Evolutionary conservation across 2,113 vertebrate genomes (phyloP).

Genomic region (Aramus guarauna): DNA sequence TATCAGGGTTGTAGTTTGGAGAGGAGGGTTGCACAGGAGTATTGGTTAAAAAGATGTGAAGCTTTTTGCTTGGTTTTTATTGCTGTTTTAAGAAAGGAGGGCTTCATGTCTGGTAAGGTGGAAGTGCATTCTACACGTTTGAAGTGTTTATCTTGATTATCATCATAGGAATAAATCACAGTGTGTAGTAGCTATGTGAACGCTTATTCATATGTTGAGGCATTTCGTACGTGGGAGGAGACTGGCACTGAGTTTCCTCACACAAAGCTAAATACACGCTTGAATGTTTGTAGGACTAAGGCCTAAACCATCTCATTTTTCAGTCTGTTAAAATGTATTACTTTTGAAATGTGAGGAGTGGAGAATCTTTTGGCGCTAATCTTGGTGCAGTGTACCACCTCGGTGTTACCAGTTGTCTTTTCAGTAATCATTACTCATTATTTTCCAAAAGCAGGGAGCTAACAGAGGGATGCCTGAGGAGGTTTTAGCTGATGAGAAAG

Average conservation of each 20-base stretch:
- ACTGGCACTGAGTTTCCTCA: background rate
- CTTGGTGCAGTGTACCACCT: background rate
- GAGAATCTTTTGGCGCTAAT: background rate
- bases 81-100: background rate
- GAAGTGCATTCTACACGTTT: fast-evolving
- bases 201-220: background rate
- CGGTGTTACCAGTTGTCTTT: background rate
- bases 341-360: background rate
- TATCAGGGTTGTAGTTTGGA: background rate
- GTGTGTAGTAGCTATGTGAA: background rate
- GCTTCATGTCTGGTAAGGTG: background rate
- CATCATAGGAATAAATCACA: background rate
- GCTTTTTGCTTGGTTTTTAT: background rate
- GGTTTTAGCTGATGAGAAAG: background rate
- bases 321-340: background rate
- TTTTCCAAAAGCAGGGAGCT: background rate
- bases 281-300: background rate
- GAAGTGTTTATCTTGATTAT: background rate
- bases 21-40: background rate
- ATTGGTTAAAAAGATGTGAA: background rate
- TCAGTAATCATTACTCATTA: background rate
- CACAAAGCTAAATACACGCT: background rate
- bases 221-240: background rate
- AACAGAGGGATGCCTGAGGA: background rate
- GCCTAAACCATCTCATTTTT: background rate